These are phyloP conservation scores for Strigops habroptila DNA, from an alignment of 2,113 vertebrate species.

Conservation along the genomic window DNA sequence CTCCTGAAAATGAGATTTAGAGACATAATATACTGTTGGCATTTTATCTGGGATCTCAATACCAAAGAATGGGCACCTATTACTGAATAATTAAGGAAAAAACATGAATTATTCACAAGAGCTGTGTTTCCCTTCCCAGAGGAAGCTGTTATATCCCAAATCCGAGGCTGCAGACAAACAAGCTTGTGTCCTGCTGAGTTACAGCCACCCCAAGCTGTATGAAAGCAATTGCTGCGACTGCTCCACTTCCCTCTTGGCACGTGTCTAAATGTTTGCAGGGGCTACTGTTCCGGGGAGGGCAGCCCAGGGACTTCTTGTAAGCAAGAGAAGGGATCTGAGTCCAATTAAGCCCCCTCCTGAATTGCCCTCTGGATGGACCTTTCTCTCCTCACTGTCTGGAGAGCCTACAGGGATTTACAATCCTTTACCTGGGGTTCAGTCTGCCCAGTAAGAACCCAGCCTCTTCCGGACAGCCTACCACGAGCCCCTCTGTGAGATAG, in stretches of 20 bases:
- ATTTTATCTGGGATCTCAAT: conserved; percentile 2
- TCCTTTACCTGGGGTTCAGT: background rate
- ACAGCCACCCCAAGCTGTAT: background rate
- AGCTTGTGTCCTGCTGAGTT: background rate
- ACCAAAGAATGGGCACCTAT: conserved; percentile 8
- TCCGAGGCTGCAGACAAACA: conserved; percentile 2
- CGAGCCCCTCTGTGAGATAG: accelerated
- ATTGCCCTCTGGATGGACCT: accelerated
- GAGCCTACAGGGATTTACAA: background rate
- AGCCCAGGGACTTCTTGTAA: background rate
- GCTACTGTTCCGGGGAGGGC: background rate
- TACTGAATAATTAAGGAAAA: conserved; percentile 58
- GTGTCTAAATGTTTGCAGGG: accelerated
- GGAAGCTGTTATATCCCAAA: background rate
- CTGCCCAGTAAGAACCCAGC: background rate
- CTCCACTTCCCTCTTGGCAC: background rate
- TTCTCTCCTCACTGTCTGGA: background rate
- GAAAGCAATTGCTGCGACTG: background rate
- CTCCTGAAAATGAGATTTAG: conserved; percentile 21
- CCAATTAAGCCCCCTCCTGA: background rate
- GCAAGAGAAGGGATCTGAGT: background rate
- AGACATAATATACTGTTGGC: background rate
- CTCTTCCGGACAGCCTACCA: background rate
- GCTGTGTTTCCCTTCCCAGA: conserved; percentile 11
- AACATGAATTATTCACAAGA: conserved; percentile 25